Evolutionary conservation across 1,140 invertebrate species (phyloP).

Genomic region (Patella vulgata): DNA sequence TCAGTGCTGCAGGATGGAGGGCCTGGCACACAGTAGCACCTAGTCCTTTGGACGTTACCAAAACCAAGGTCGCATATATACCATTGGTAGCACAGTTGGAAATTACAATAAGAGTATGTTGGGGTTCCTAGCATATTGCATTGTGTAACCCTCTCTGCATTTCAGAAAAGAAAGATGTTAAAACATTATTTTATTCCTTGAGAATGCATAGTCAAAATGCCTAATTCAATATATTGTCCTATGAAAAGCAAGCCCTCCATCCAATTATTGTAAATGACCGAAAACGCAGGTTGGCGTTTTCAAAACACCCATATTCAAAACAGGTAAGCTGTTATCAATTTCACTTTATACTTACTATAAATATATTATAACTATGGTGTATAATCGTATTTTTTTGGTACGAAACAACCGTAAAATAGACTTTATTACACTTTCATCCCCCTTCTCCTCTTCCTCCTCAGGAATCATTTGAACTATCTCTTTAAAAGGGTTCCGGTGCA

Average conservation of each 20-base stretch:
- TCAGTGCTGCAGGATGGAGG: background rate
- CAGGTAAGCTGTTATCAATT: no score
- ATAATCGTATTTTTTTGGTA: slow-evolving; percentile 19
- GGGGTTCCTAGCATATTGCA: no score
- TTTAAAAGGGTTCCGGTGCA: slow-evolving; percentile 6
- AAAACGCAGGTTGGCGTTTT: no score
- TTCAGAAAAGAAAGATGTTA: no score
- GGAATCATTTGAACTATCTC: background rate
- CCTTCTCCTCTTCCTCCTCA: background rate
- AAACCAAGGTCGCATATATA: background rate
- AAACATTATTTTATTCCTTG: no score
- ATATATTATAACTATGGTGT: slow-evolving; percentile 31
- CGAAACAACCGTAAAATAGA: slow-evolving; percentile 19
- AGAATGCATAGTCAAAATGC: no score
- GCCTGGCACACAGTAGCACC: background rate
- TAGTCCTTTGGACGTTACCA: background rate
- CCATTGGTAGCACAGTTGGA: background rate
- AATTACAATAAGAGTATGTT: slow-evolving; percentile 4
- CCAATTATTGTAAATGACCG: no score
- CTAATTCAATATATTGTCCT: no score
- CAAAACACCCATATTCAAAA: no score
- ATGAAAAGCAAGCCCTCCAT: no score
- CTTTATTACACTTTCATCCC: background rate
- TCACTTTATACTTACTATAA: slow-evolving; percentile 36
- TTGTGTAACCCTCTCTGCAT: no score